phyloP scores from a whole-genome alignment of 2,797 vertebrate genomes.

The Girardinus metallicus region DNA sequence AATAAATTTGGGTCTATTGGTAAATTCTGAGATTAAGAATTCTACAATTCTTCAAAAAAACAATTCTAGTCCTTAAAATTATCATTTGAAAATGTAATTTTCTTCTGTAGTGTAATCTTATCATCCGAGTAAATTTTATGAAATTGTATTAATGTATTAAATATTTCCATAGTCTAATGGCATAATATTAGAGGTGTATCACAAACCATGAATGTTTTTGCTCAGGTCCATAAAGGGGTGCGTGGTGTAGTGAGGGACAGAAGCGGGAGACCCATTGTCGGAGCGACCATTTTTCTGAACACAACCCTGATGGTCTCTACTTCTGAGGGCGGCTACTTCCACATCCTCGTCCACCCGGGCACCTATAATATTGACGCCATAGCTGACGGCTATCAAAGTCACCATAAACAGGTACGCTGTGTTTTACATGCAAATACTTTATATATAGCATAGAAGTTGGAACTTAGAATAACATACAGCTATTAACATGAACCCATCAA shows the following conservation, averaged over 20 bases:
- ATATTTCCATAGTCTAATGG: not conserved
- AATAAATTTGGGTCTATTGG: not conserved
- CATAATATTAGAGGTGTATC: not conserved
- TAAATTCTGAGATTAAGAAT: not conserved
- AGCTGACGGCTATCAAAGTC: conserved; percentile 93
- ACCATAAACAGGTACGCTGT: conserved; percentile 85
- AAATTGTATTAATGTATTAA: not conserved
- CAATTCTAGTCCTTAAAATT: not conserved
- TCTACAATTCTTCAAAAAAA: not conserved
- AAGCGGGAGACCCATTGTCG: conserved; percentile 89
- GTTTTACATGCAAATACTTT: not conserved
- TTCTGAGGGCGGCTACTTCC: conserved; percentile 91
- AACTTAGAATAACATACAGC: not conserved
- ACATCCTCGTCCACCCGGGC: conserved; percentile 90
- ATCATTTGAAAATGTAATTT: not conserved
- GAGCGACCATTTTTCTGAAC: conserved; percentile 89
- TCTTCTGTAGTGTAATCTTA: not conserved
- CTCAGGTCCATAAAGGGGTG: conserved; percentile 95
- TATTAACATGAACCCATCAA: not conserved
- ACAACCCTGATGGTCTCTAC: conserved; percentile 86
- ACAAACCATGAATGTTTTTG: not conserved
- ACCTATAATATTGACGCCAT: conserved; percentile 89
- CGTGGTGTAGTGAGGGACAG: conserved; percentile 91
- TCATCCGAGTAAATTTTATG: not conserved
- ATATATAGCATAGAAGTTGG: not conserved